Evolutionary conservation across 2,113 vertebrate genomes (phyloP), one percentile per base, ranked within the genome.

Genomic region (Chinchilla lanigera): DNA sequence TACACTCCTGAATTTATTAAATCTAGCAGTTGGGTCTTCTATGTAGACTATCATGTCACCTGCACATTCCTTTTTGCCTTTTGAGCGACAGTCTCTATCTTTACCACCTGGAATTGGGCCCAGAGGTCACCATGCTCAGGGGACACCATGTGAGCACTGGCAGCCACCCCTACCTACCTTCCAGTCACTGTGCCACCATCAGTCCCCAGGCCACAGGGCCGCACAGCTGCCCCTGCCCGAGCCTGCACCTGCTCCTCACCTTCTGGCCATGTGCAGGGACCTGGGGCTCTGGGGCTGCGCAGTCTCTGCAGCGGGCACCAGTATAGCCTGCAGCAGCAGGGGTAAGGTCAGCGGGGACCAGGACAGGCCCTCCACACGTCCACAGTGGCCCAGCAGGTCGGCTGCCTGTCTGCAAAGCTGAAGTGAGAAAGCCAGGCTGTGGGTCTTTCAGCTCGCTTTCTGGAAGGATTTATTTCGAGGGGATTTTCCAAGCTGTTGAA

Each of bases 81-180:
- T 7, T 38, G 26, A 24, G 33, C 2, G 7, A 56, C 47, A 12
- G 30, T 22, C 33, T 22, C 33, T 33, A 0, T 1, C 7, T 26
- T 19, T 80, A 12, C 3, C 50, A 3, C 35, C 5, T 12, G 10
- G 4, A 58, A 2, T 22, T 7, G 30, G 56, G 58, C 38, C 58
- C 14, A 9, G 81, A 14, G 13, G 56, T 44, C 81, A 41, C 33
- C 16, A 7, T 54, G 52, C 9, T 20, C 35, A 58, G 80, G 35
- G 78, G 19, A 13, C 50, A 82, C 69, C 19, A 3, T 77, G 41
- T 47, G 41, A 47, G 73, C 73, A 77, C 5, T 28, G 14, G 41
- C 73, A 44, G 75, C 26, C 28, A 17, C 28, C 26, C 28, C 47
- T 33, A 1, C 28, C 47, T 30, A 33, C 44, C 44, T 50, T 50